Percentiles rank a stretch among this genome's conserved stretches.
These are phyloP conservation scores for Pseudotriccus pelzelni DNA, from an alignment of 2,797 vertebrate species.

Conservation along the genomic window DNA sequence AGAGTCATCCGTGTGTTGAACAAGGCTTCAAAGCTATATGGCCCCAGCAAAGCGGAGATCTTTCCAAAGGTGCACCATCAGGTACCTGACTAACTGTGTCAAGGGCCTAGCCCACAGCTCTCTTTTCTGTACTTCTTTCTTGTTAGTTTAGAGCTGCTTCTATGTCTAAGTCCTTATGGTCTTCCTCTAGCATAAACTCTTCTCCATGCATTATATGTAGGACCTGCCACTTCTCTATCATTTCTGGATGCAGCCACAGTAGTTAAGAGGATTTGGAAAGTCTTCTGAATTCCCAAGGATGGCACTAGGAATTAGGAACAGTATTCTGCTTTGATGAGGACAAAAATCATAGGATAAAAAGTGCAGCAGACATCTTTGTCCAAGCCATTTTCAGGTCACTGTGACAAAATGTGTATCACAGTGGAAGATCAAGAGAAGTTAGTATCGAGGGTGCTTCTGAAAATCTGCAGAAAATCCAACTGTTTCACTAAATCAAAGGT, in stretches of 20 bases:
- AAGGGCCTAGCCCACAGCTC: neutral
- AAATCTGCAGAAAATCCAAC: neutral
- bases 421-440: neutral
- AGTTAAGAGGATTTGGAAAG: neutral
- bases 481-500: neutral
- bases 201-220: neutral
- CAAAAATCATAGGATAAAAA: neutral
- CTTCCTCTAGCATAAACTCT: neutral
- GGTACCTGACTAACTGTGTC: neutral
- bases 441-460: neutral
- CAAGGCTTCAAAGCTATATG: neutral
- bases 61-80: neutral
- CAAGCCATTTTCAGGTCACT: neutral
- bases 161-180: neutral
- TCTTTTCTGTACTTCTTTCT: neutral
- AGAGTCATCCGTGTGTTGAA: accelerated
- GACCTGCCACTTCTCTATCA: neutral
- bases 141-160: neutral
- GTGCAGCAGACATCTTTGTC: neutral
- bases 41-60: neutral
- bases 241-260: neutral
- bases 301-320: neutral
- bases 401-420: accelerated
- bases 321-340: neutral
- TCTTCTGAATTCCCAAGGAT: neutral